These are phyloP conservation scores for Bombyx mandarina DNA, from an alignment of 1,140 invertebrate genomes.

Conservation along the genomic window DNA sequence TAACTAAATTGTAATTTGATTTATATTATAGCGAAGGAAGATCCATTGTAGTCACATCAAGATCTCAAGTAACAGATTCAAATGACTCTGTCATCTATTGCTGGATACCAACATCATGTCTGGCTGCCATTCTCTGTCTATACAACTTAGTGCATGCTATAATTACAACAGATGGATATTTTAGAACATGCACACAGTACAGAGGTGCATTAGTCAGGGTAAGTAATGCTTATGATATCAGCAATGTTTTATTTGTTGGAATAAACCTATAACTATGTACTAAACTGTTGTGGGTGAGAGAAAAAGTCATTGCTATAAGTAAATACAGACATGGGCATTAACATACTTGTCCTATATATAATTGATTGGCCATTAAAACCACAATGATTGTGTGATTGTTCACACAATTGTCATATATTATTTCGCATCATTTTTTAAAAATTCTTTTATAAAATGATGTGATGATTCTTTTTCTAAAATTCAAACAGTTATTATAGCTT, in stretches of 20 bases:
- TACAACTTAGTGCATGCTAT: conserved; percentile 75
- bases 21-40: conserved; percentile 67
- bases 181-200: conserved; percentile 78
- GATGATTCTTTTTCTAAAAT: too few species aligned
- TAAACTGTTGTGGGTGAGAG: neutral
- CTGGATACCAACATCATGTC: conserved; percentile 73
- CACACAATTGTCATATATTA: too few species aligned
- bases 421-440: too few species aligned
- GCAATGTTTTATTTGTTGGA: neutral
- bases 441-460: too few species aligned
- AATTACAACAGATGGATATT: conserved; percentile 77
- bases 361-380: too few species aligned
- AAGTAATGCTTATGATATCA: conserved; percentile 13
- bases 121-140: conserved; percentile 72
- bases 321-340: too few species aligned
- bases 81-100: conserved; percentile 71
- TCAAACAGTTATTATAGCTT: too few species aligned
- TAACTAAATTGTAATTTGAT: neutral
- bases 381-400: too few species aligned
- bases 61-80: conserved; percentile 60
- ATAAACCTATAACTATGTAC: neutral
- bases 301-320: too few species aligned
- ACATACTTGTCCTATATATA: too few species aligned
- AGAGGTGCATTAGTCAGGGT: conserved; percentile 72
- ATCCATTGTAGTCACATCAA: conserved; percentile 72